These are phyloP conservation scores for Ophion obscuratus DNA, from an alignment of 2,888 invertebrate species.

Conservation along the genomic window DNA sequence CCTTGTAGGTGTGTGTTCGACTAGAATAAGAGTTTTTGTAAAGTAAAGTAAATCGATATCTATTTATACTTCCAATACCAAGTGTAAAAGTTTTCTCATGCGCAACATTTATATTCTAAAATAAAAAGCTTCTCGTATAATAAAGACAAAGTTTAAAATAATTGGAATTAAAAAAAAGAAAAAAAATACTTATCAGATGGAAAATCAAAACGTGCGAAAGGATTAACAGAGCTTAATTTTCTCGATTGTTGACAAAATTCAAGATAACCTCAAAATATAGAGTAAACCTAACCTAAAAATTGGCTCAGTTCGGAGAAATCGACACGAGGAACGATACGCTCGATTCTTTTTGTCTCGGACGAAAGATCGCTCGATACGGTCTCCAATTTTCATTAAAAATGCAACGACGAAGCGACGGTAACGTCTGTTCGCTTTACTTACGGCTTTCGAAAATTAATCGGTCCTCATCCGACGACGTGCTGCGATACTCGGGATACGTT, in stretches of 20 bases:
- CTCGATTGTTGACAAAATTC: background rate
- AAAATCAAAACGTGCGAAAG: background rate
- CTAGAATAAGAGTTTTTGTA: too few species aligned
- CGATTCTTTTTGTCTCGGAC: background rate
- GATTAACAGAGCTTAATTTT: background rate
- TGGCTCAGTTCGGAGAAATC: background rate
- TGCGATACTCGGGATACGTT: conserved; percentile 7
- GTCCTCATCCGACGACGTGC: conserved; percentile 11
- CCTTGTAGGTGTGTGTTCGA: too few species aligned
- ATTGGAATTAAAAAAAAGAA: too few species aligned
- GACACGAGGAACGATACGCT: background rate
- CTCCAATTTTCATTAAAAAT: background rate
- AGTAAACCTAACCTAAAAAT: conserved; percentile 30
- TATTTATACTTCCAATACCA: too few species aligned
- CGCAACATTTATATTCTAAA: too few species aligned
- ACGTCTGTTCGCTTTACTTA: conserved; percentile 19
- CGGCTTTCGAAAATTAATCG: conserved; percentile 7
- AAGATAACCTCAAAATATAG: conserved; percentile 26
- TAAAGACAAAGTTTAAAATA: too few species aligned
- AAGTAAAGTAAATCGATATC: too few species aligned
- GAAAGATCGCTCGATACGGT: background rate
- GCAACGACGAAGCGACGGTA: background rate
- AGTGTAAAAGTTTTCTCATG: too few species aligned
- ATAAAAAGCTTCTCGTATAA: too few species aligned
- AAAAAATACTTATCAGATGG: too few species aligned